These are phyloP conservation scores for Peromyscus eremicus DNA, from an alignment of 2,797 vertebrate species.

Conservation along the genomic window DNA sequence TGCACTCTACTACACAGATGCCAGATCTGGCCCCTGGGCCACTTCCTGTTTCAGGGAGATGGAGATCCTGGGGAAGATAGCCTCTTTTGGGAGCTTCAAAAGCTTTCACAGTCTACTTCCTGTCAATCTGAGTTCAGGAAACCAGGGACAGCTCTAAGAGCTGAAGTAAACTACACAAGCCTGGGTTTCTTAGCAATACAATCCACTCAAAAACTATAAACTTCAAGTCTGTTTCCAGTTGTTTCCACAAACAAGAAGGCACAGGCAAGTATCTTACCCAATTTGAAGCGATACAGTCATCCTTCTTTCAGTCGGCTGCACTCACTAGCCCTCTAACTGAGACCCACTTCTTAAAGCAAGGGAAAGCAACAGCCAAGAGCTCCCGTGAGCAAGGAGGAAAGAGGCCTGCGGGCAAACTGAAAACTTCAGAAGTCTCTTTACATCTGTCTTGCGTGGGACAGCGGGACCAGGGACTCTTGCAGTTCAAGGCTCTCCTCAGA, in stretches of 20 bases:
- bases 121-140: background rate
- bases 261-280: constrained; percentile 10
- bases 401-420: background rate
- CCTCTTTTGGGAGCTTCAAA: background rate
- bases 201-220: background rate
- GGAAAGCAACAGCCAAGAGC: background rate
- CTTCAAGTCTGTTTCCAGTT: background rate
- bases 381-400: background rate
- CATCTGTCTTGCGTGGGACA: background rate
- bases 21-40: background rate
- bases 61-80: background rate
- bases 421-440: background rate
- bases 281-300: background rate
- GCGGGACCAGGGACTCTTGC: background rate
- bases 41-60: background rate
- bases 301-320: background rate
- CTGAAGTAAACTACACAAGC: background rate
- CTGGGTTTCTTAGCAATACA: constrained; percentile 32
- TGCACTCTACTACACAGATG: background rate
- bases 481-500: background rate
- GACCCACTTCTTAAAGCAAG: background rate
- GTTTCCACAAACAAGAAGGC: background rate
- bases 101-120: constrained; percentile 28
- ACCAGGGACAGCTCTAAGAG: background rate
- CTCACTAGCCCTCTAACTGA: background rate